Base-by-base conservation (phyloP, 2,888 invertebrate genomes). In the Brenthis ino region DNA sequence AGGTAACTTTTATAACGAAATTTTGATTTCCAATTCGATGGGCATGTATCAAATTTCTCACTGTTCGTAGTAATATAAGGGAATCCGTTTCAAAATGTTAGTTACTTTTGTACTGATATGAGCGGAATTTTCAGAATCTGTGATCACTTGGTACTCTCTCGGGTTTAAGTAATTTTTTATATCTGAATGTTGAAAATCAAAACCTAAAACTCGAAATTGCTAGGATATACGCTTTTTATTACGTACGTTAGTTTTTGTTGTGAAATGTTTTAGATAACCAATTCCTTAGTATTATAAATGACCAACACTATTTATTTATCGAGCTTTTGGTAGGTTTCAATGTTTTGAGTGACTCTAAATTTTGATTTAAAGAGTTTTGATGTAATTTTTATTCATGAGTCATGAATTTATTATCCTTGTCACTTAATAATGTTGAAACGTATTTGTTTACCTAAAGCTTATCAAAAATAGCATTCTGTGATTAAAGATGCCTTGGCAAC, bases 141-240 rank as follows among this genome's bases (percentile, higher is more conserved):
- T 93, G 92, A 93, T 92, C 88, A 91, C 89, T 86, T 91, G 89
- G 92, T 93, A 93, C 93, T 93, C 93, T 92, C 91, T 92, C 83
- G 85, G 84, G 87, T 84, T 89, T 88, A 91, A 89, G 89, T 87
- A 85, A 81, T 87, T 88, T 89, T 87, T 87, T 84, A 85, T 86
- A 88, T 80, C 83, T 85, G 80, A 67, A 84, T 86, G 83, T 84
- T 82, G 74, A 80, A 79, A 81, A 79, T 77, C 82, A 79, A 81
- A 82, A 83, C 80, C 73, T 78, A 79, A 79, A 79, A 80, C 77
- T 82, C 79, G 75, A 85, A 85, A 86, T 85, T 82, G 80, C 81
- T 85, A 84, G 80, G 75, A 43, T 79, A 79, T 79, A 83, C 81
- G 72, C 82, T 85, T 80, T 82, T 78, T 82, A 76, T 78, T 74